phyloP scores from a whole-genome alignment of 2,113 vertebrate species.

The Carassius auratus region DNA sequence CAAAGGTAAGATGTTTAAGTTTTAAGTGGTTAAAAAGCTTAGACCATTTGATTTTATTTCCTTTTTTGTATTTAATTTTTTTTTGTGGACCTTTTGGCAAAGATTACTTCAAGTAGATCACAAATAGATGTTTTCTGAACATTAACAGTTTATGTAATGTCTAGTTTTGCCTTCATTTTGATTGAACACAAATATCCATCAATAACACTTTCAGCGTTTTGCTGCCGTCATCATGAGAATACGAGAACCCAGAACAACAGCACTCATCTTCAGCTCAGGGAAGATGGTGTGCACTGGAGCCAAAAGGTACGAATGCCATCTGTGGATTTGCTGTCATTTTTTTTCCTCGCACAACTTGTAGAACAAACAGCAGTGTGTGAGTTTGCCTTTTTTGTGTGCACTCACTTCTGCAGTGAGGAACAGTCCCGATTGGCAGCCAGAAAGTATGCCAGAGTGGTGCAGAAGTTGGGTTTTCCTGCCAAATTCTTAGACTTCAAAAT shows the following conservation, averaged over 20 bases:
- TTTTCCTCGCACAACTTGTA: background rate
- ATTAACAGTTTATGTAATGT: background rate
- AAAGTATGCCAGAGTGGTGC: constrained; percentile 96
- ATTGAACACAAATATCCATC: background rate
- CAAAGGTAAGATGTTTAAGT: constrained; percentile 84
- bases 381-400: background rate
- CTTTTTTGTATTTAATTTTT: background rate
- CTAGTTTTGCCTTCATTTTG: background rate
- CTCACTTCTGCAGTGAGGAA: constrained; percentile 83
- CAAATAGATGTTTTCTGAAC: background rate
- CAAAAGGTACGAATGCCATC: constrained; percentile 82
- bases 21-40: background rate
- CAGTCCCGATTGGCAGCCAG: constrained; percentile 95
- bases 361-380: background rate
- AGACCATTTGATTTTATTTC: background rate
- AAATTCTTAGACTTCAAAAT: constrained; percentile 99
- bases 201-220: constrained; percentile 84
- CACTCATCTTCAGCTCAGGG: constrained; percentile 98
- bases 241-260: constrained; percentile 96
- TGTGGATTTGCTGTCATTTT: background rate
- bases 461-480: constrained; percentile 96
- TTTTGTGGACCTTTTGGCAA: background rate
- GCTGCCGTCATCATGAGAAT: constrained; percentile 99
- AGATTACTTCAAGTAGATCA: background rate
- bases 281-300: constrained; percentile 99